These are phyloP conservation scores for Hedychridium roseum DNA, from an alignment of 2,888 invertebrate species.

Conservation along the genomic window DNA sequence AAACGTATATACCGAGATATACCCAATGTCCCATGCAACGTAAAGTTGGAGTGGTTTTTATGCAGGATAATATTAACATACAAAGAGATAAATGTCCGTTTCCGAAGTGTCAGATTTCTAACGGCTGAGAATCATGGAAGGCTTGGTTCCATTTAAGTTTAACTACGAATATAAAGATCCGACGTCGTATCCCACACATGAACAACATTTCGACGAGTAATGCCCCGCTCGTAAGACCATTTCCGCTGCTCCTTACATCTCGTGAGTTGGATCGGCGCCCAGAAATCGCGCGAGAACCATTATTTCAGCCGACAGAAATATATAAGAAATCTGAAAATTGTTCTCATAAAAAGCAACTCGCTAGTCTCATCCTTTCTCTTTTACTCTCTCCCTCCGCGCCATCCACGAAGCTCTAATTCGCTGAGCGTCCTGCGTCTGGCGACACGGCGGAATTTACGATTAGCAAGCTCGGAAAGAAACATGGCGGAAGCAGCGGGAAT, in stretches of 20 bases:
- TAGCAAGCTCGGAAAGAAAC: constrained; percentile 24
- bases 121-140: too few species aligned
- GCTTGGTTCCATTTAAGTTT: too few species aligned
- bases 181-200: too few species aligned
- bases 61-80: too few species aligned
- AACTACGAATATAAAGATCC: too few species aligned
- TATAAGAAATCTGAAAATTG: constrained; percentile 42
- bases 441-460: constrained; percentile 36
- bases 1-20: too few species aligned
- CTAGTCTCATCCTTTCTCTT: constrained; percentile 17
- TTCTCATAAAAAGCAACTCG: constrained; percentile 38
- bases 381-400: constrained; percentile 5
- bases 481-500: not conserved
- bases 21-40: too few species aligned
- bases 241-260: constrained; percentile 37
- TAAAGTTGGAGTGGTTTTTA: too few species aligned
- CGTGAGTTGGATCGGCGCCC: constrained; percentile 42
- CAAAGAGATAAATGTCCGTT: too few species aligned
- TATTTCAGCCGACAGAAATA: constrained; percentile 41
- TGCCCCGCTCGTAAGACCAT: constrained; percentile 10
- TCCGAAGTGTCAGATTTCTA: too few species aligned
- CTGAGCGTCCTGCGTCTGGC: constrained; percentile 30
- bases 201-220: constrained; percentile 1
- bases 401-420: constrained; percentile 35
- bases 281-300: constrained; percentile 32